Evolutionary conservation across 2,113 vertebrate species (phyloP), one percentile per base, ranked within the genome.

Genomic region (Serinus canaria): DNA sequence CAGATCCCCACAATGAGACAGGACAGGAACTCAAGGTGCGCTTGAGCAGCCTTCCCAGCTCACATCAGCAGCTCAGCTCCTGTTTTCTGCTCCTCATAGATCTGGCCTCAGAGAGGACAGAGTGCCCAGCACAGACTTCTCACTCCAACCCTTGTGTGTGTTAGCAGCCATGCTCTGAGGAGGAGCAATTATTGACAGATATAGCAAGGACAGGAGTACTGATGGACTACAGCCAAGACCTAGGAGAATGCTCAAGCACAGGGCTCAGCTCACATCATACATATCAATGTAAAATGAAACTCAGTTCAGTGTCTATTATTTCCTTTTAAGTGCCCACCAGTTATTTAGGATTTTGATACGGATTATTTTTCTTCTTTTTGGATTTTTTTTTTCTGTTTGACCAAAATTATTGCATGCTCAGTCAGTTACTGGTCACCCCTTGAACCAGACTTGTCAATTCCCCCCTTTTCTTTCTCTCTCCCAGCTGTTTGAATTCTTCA

Each of bases 401-500:
- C 73, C 74, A 47, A 59, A 90, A 87, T 90, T 60, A 90, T 84
- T 53, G 66, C 66, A 73, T 13, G 73, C 33, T 91, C 59, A 39
- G 35, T 72, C 46, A 72, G 73, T 70, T 92, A 31, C 49, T 46
- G 41, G 52, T 83, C 64, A 83, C 47, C 70, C 43, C 67, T 81
- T 93, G 88, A 95, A 92, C 56, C 25, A 86, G 53, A 67, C 46
- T 92, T 82, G 68, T 58, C 73, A 94, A 50, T 87, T 94, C 63
- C 63, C 87, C 69, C 59, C 25, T 67, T 70, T 90, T 70, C 60
- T 85, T 41, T 75, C 55, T 87, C 89, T 77, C 89, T 94, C 50
- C 67, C 77, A 83, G 92, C 50, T 91, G 72, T 91, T 95, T 15
- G 35, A 76, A 92, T 68, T 63, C 92, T 96, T 97, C 91, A 97